phyloP scores from a whole-genome alignment of 2,888 invertebrate genomes.

The Rhingia campestris region DNA sequence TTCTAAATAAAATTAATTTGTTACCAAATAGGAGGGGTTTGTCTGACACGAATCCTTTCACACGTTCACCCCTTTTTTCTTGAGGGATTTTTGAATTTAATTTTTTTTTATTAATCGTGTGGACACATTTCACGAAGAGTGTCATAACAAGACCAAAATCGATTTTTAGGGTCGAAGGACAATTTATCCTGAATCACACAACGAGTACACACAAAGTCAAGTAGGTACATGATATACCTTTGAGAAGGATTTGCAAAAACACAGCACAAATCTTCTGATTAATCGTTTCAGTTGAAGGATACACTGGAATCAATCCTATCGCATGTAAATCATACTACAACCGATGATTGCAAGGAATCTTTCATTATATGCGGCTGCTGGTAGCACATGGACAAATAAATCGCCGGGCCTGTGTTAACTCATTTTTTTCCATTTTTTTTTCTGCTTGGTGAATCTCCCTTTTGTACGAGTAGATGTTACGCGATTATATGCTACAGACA shows the following conservation, averaged over 20 bases:
- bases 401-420: slow-evolving; percentile 48
- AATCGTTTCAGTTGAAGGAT: slow-evolving; percentile 38
- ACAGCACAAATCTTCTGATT: slow-evolving; percentile 49
- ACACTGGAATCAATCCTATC: slow-evolving; percentile 31
- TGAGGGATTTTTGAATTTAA: neutral
- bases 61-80: slow-evolving; percentile 59
- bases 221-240: slow-evolving; percentile 41
- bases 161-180: slow-evolving; percentile 57
- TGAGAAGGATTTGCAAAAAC: slow-evolving; percentile 23
- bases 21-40: slow-evolving; percentile 59
- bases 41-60: slow-evolving; percentile 50
- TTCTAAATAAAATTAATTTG: slow-evolving; percentile 64
- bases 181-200: slow-evolving; percentile 16
- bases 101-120: slow-evolving; percentile 54
- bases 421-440: slow-evolving; percentile 21
- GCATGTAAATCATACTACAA: slow-evolving; percentile 48
- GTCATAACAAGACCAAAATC: slow-evolving; percentile 69
- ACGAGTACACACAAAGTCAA: slow-evolving; percentile 54
- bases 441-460: slow-evolving; percentile 32
- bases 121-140: slow-evolving; percentile 20
- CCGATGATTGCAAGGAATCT: slow-evolving; percentile 23
- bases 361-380: slow-evolving; percentile 30
- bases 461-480: slow-evolving; percentile 61
- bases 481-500: slow-evolving; percentile 69
- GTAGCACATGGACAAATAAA: slow-evolving; percentile 68